Evolutionary conservation across 2,797 vertebrate species (phyloP).

Genomic region (Crenuchus spilurus): DNA sequence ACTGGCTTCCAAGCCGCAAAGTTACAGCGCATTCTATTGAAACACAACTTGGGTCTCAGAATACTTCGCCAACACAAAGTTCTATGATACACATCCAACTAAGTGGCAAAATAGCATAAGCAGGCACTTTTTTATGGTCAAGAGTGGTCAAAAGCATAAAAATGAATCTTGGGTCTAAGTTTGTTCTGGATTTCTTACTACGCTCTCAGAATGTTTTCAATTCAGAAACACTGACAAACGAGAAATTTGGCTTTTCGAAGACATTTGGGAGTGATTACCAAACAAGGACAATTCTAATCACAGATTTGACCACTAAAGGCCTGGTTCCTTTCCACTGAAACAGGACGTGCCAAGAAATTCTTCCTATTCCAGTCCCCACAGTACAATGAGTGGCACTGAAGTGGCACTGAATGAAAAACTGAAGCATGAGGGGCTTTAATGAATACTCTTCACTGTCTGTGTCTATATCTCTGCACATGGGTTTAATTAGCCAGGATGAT

Average conservation of each 20-base stretch:
- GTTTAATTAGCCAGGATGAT: slow-evolving; percentile 44
- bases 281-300: not conserved
- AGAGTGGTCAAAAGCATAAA: not conserved
- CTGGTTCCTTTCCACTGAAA: not conserved
- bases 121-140: not conserved
- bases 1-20: slow-evolving; percentile 28
- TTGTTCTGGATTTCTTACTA: not conserved
- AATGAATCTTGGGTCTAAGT: too few relatives aligned
- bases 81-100: slow-evolving; percentile 9
- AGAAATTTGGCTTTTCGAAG: not conserved
- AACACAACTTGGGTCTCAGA: slow-evolving; percentile 8
- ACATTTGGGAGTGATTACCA: not conserved
- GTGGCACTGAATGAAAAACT: not conserved
- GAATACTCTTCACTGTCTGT: not conserved
- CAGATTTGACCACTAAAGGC: not conserved
- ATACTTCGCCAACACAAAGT: slow-evolving; percentile 15
- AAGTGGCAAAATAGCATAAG: not conserved
- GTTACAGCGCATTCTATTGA: slow-evolving; percentile 6
- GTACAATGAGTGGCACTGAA: slow-evolving; percentile 26
- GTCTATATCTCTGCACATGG: slow-evolving; percentile 17
- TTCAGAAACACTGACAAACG: not conserved
- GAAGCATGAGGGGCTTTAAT: slow-evolving; percentile 18
- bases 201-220: not conserved
- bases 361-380: not conserved
- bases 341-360: not conserved